Evolutionary conservation across 1,140 invertebrate species (phyloP), one percentile per base, ranked within the genome.

Genomic region (Lepidurus packardi): DNA sequence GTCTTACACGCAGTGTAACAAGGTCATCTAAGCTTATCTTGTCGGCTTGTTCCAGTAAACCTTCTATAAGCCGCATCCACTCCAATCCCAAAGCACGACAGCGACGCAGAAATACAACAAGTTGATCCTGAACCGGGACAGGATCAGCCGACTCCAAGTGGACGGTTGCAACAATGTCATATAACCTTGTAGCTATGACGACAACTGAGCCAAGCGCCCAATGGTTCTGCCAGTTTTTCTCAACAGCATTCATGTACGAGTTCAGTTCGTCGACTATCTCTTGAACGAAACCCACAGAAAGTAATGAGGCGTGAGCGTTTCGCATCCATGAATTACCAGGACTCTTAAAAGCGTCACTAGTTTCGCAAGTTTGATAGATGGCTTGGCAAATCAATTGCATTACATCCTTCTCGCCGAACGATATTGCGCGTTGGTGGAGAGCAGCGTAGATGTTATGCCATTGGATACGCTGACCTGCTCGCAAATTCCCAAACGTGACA

Each of bases 401-500:
- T 9, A 81, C 80, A 9, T 79, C 75, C 44, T 80, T 75, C 1
- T 77, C 73, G 42, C 79, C 76, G 11, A 81, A 74, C 1, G 74
- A 53, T 34, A 81, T 41, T 7, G 73, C 16, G 21, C 73, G 24
- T 44, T 77, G 43, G 24, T 75, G 42, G 2, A 81, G 24, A 11
- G 47, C 76, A 41, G 73, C 44, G 45, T 65, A 80, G 77, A 81
- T 76, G 73, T 81, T 80, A 43, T 78, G 16, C 24, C 79, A 43
- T 41, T 81, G 80, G 25, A 81, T 73, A 5, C 78, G 75, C 16
- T 79, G 73, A 25, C 80, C 79, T 3, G 80, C 75, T 2, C 80
- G 75, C 11, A 81, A 21, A 7, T 24, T 41, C 1, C 79, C 80
- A 75, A 81, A 81, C 13, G 77, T 77, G 8, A 47, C 47, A 42